Evolutionary conservation across 2,888 invertebrate genomes (phyloP).

Genomic region (Andrena bucephala): DNA sequence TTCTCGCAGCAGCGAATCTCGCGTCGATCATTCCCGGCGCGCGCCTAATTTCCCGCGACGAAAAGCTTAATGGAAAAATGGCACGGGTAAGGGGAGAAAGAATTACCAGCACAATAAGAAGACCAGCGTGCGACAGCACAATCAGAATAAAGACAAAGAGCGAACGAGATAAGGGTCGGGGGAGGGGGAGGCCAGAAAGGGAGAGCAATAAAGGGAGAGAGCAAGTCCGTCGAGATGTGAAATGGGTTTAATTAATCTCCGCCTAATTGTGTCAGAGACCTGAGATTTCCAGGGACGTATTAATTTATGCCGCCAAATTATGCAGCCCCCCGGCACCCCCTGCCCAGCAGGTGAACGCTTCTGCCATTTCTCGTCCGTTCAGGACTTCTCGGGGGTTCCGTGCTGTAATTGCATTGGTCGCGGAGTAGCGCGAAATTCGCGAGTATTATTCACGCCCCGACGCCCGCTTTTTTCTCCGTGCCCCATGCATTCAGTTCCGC

Average conservation of each 20-base stretch:
- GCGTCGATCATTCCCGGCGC: conserved; percentile 18
- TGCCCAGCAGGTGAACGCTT: conserved; percentile 76
- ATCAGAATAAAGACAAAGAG: conserved; percentile 54
- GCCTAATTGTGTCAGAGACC: conserved; percentile 82
- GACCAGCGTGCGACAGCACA: conserved; percentile 39
- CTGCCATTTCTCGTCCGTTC: conserved; percentile 61
- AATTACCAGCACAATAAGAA: conserved; percentile 40
- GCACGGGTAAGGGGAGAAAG: background rate
- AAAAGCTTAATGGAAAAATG: conserved; percentile 29
- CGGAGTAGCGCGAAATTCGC: conserved; percentile 36
- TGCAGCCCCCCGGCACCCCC: conserved; percentile 75
- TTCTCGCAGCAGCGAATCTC: background rate
- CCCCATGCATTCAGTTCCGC: background rate
- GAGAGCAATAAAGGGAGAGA: conserved; percentile 54
- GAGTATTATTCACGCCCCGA: conserved; percentile 13
- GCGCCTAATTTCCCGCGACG: conserved; percentile 36
- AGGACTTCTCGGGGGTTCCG: conserved; percentile 53
- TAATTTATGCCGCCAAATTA: conserved; percentile 83
- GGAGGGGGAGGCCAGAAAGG: conserved; percentile 9
- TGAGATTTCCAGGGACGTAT: conserved; percentile 82
- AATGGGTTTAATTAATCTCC: conserved; percentile 84
- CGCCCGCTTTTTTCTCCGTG: background rate
- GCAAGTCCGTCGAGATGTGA: conserved; percentile 78
- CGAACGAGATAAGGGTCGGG: conserved; percentile 35
- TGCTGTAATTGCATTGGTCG: conserved; percentile 54